Conservation (phyloP, 2,113 vertebrate species). For the Thalassoma bifasciatum region DNA sequence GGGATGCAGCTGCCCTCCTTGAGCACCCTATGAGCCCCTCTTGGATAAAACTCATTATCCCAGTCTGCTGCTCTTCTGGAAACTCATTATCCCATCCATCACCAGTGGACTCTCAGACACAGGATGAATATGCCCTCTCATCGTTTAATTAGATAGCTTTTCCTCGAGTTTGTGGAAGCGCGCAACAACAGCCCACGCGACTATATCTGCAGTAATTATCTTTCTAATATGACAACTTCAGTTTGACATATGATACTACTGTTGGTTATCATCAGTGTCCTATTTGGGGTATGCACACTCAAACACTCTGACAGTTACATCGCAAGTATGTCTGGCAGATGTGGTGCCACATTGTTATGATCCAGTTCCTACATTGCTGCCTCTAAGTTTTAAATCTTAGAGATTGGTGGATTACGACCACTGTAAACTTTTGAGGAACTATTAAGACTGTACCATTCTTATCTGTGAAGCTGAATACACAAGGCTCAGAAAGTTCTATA, state of each 20-base stretch:
- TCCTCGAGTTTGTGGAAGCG: slow-evolving; percentile 68
- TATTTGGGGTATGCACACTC: slow-evolving; percentile 40
- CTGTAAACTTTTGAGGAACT: too few relatives aligned
- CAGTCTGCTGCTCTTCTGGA: slow-evolving; percentile 83
- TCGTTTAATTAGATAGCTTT: slow-evolving; percentile 83
- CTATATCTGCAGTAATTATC: slow-evolving; percentile 78
- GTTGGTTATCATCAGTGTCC: slow-evolving; percentile 60
- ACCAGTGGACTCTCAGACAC: slow-evolving; percentile 74
- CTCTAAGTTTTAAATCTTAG: slow-evolving; percentile 11
- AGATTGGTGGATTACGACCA: too few relatives aligned
- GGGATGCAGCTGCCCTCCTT: slow-evolving; percentile 65
- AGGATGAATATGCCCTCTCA: slow-evolving; percentile 77
- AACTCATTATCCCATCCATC: slow-evolving; percentile 85
- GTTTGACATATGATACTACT: slow-evolving; percentile 68
- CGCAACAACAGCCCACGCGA: slow-evolving; percentile 63
- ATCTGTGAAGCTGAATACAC: too few relatives aligned
- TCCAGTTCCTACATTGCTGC: slow-evolving; percentile 7
- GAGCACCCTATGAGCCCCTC: slow-evolving; percentile 72
- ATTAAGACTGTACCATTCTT: too few relatives aligned
- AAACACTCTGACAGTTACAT: slow-evolving; percentile 32
- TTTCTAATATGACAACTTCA: slow-evolving; percentile 76
- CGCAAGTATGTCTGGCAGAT: slow-evolving; percentile 20
- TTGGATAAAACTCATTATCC: slow-evolving; percentile 86
- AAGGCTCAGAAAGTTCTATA: too few relatives aligned
- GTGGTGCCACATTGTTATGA: slow-evolving; percentile 7